Percentiles rank a stretch among this genome's conserved stretches.
phyloP scores from a whole-genome alignment of 2,797 vertebrate species.

The Australoheros facetus region DNA sequence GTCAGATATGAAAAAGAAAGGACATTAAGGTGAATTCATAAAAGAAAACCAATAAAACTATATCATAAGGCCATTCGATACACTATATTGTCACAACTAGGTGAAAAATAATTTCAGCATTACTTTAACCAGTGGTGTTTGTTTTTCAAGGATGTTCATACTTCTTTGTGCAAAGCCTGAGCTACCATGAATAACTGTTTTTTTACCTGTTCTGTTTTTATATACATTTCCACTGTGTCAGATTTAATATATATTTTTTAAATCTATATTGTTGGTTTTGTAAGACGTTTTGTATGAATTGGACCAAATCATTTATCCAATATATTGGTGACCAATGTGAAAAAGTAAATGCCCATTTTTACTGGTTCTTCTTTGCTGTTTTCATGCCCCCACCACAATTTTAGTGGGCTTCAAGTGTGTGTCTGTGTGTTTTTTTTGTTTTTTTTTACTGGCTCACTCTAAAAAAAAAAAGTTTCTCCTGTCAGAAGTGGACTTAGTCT shows the following conservation, averaged over 20 bases:
- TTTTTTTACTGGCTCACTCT: background rate
- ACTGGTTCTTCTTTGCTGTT: background rate
- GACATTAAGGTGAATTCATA: slow-evolving; percentile 15
- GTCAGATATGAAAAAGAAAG: slow-evolving; percentile 15
- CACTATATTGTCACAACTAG: background rate
- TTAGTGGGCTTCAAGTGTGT: background rate
- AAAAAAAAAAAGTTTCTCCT: background rate
- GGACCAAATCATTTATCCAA: background rate
- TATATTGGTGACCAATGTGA: background rate
- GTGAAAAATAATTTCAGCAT: background rate
- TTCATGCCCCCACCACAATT: background rate
- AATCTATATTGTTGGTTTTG: background rate
- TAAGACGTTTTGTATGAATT: background rate
- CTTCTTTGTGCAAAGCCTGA: background rate
- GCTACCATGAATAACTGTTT: background rate
- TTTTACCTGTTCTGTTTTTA: background rate
- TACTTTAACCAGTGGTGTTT: background rate
- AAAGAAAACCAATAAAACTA: background rate
- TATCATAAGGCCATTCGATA: slow-evolving; percentile 18
- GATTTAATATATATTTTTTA: background rate
- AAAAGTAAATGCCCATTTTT: background rate
- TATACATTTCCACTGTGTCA: background rate
- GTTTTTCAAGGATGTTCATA: background rate
- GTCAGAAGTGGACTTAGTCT: background rate
- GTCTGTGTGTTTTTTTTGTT: background rate